Percentiles rank a stretch among this genome's conserved stretches.
phyloP scores from a whole-genome alignment of 2,113 vertebrate species.

The Osmerus eperlanus region DNA sequence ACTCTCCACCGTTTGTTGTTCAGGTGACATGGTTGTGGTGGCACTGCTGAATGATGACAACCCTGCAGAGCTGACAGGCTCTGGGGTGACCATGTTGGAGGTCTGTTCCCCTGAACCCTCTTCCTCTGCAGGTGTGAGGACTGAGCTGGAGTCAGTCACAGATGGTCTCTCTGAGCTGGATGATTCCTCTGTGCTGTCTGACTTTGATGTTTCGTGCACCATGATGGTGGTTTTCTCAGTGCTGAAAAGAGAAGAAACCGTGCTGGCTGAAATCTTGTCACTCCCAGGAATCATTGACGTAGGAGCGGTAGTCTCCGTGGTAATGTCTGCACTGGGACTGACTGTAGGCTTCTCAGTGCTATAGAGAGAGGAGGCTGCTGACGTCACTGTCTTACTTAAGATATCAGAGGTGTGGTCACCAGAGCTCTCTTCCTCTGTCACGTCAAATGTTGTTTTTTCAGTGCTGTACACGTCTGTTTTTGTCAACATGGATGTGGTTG shows the following conservation, averaged over 20 bases:
- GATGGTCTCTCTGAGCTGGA: neutral
- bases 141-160: neutral
- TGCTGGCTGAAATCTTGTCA: neutral
- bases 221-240: neutral
- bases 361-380: neutral
- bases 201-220: neutral
- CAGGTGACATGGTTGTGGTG: constrained; percentile 13
- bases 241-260: neutral
- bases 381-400: neutral
- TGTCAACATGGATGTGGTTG: too few relatives aligned
- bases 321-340: neutral
- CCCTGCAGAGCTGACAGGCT: neutral
- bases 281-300: neutral
- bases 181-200: neutral
- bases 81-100: neutral
- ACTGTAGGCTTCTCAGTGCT: neutral
- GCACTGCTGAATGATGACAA: neutral
- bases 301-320: neutral
- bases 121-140: constrained; percentile 1
- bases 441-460: neutral
- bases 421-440: constrained; percentile 17
- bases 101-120: constrained; percentile 8
- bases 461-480: neutral
- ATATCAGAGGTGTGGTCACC: constrained; percentile 18
- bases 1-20: constrained; percentile 15